These are phyloP conservation scores for Phylloscopus trochiloides DNA, from an alignment of 2,113 vertebrate genomes.

Conservation along the genomic window DNA sequence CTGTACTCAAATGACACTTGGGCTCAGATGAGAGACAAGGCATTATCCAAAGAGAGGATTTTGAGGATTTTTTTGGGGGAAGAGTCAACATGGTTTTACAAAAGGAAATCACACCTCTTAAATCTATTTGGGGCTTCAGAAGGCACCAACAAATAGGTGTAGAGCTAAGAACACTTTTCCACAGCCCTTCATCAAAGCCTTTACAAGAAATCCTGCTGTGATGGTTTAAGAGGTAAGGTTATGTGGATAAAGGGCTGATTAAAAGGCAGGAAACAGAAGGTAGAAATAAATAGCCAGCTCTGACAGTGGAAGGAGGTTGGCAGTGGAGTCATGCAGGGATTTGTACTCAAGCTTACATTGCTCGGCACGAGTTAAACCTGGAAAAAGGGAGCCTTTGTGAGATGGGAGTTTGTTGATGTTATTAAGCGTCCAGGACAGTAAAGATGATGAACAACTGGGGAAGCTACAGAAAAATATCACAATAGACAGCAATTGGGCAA, in stretches of 20 bases:
- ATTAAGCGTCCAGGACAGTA: not conserved
- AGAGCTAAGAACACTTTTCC: not conserved
- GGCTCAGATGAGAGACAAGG: not conserved
- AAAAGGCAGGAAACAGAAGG: slow-evolving; percentile 56
- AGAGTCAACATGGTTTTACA: not conserved
- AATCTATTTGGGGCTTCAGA: not conserved
- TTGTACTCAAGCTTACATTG: slow-evolving; percentile 19
- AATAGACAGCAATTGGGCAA: not conserved
- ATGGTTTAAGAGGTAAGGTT: slow-evolving; percentile 21
- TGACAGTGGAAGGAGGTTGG: not conserved
- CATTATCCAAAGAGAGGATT: not conserved
- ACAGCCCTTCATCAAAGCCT: not conserved
- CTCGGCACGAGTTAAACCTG: not conserved
- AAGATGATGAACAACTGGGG: not conserved
- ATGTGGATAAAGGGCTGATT: slow-evolving; percentile 17
- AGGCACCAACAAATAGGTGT: not conserved
- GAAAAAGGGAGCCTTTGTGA: not conserved
- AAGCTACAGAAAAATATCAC: not conserved
- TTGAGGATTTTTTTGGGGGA: not conserved
- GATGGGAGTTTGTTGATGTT: not conserved
- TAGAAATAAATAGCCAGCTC: slow-evolving; percentile 39
- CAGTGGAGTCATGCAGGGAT: slow-evolving; percentile 40
- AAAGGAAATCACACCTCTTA: not conserved
- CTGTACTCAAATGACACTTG: not conserved
- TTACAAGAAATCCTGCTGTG: slow-evolving; percentile 4